Evolutionary conservation across 2,888 invertebrate genomes (phyloP).

Genomic region (Chydorus sphaericus): DNA sequence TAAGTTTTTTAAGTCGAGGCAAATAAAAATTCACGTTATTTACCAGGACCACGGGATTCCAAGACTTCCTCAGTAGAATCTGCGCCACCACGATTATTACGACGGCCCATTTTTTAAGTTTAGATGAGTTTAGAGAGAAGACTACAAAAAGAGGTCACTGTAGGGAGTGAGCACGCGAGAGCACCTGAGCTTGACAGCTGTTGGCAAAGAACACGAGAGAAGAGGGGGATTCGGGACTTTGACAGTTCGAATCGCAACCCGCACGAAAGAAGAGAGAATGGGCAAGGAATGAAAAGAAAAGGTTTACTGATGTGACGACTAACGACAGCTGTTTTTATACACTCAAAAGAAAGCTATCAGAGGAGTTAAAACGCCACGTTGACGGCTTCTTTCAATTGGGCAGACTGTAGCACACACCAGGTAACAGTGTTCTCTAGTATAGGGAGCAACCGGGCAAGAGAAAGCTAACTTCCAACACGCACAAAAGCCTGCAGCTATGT

Average conservation of each 20-base stretch:
- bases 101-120: neutral
- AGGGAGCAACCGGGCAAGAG: neutral
- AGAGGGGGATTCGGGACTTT: no score
- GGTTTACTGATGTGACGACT: neutral
- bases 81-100: neutral
- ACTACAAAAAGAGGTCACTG: neutral
- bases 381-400: slow-evolving; percentile 1
- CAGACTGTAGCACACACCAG: neutral
- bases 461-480: no score
- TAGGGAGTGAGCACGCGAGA: neutral
- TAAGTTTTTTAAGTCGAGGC: no score
- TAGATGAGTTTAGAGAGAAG: neutral
- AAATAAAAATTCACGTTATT: neutral
- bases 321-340: no score
- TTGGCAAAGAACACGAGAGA: no score
- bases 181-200: slow-evolving; percentile 1
- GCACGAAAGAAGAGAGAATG: neutral
- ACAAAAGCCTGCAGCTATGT: neutral
- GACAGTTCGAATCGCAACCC: no score
- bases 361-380: neutral
- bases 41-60: neutral
- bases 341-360: neutral
- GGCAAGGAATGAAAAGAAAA: neutral
- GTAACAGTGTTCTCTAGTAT: no score
- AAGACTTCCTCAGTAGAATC: neutral